A percentile compares a stretch with the other conserved stretches of the same genome.
Evolutionary conservation across 2,113 vertebrate species (phyloP).

Genomic region (Spea multiplicata): DNA sequence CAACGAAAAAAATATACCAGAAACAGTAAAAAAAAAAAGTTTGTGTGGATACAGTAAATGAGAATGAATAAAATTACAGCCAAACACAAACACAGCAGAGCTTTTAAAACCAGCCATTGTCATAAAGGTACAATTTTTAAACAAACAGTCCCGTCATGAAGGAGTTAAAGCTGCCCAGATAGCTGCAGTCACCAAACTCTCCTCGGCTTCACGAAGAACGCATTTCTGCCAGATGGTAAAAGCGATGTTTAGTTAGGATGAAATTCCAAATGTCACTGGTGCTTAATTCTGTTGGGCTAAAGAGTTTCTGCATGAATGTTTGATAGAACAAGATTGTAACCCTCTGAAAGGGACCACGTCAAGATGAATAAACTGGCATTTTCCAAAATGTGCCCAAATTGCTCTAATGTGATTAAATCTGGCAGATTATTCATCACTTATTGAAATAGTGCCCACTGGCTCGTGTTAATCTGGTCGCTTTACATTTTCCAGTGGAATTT

Average conservation of each 20-base stretch:
- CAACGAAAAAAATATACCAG: too few relatives aligned
- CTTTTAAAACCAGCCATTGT: too few relatives aligned
- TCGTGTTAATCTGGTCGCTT: conserved; percentile 11
- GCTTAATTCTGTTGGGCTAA: conserved; percentile 28
- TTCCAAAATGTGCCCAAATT: conserved; percentile 6
- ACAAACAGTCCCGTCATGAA: too few relatives aligned
- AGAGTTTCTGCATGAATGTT: conserved; percentile 32
- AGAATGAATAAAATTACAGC: too few relatives aligned
- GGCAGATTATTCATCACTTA: conserved; percentile 28
- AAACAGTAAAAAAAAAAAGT: too few relatives aligned
- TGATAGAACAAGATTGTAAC: conserved; percentile 11
- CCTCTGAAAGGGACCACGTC: conserved; percentile 18
- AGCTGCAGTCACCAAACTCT: too few relatives aligned
- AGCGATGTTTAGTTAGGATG: conserved; percentile 24
- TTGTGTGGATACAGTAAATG: too few relatives aligned
- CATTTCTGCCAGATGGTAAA: not conserved
- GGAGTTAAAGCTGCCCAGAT: too few relatives aligned
- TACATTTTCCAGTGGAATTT: conserved; percentile 18
- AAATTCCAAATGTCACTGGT: conserved; percentile 31
- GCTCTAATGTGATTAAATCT: conserved; percentile 32
- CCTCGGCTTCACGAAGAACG: not conserved
- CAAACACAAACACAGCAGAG: too few relatives aligned
- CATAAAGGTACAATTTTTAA: too few relatives aligned
- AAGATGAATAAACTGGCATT: conserved; percentile 27
- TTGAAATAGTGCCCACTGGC: not conserved